Evolutionary conservation across 2,113 vertebrate species (phyloP), one percentile per base, ranked within the genome.

Genomic region (Pteropus alecto): DNA sequence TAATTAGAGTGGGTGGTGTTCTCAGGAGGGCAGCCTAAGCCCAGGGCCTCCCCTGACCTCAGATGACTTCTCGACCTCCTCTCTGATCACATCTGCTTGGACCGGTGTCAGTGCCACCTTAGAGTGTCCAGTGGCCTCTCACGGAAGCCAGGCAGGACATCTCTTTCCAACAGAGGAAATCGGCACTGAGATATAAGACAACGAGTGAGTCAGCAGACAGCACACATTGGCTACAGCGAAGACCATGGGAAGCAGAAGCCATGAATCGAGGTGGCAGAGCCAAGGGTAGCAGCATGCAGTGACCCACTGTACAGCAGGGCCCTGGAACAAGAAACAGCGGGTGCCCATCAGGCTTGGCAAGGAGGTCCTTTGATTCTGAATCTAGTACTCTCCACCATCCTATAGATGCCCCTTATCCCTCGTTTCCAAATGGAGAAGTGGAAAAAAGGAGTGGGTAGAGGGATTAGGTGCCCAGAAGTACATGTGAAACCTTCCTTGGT

Each of bases 211-310:
- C 26, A 13, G 43, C 33, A 78, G 77, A n/a, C 0, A 16, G 71
- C n/a, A 4, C 1, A 1, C 1, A 2, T 3, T 13, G 33, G 21
- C 28, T 4, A 21, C n/a, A 5, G 46, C 21, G 7, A 15, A 58
- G 81, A 8, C 48, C 46, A 13, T 0, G 1, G 6, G 58, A 19
- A 16, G 60, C 4, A 18, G 18, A 5, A 46, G 65, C 54, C 22
- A 2, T 0, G 65, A 19, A 22, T 0, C 5, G 38, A 30, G 51
- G 48, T 48, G 41, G 87, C 33, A 8, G 71, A n/a, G 10, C 79
- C 22, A 3, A 0, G 33, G 46, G 33, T 8, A 0, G 33, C 28
- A 24, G 15, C 15, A 0, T 30, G 46, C 30, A 35, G 30, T 0
- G 21, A 41, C 22, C 35, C 38, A 5, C 35, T 9, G 1, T 1